Conservation (phyloP, 2,888 invertebrate species). For the Microplitis deprimator region DNA sequence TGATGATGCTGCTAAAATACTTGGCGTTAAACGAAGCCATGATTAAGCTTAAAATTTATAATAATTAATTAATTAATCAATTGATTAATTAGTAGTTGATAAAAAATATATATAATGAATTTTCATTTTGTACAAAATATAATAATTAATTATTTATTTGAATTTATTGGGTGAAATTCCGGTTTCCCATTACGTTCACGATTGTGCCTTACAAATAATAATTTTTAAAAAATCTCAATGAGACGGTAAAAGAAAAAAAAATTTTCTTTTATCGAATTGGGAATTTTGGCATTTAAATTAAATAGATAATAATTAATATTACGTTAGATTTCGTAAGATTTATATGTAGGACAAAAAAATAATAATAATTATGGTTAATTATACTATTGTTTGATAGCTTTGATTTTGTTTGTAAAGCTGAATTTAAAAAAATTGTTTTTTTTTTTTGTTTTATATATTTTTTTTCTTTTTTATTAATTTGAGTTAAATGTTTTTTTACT, state of each 20-base stretch:
- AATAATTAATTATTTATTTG: slow-evolving; percentile 20
- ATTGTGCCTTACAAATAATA: slow-evolving; percentile 62
- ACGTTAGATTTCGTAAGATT: neutral
- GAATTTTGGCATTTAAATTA: slow-evolving; percentile 44
- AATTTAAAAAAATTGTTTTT: neutral
- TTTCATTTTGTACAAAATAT: slow-evolving; percentile 36
- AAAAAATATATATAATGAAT: slow-evolving; percentile 14
- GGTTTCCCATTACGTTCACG: slow-evolving; percentile 55
- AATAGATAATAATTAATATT: slow-evolving; percentile 23
- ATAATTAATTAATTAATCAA: slow-evolving; percentile 6
- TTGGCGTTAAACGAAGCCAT: slow-evolving; percentile 83
- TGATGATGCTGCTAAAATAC: slow-evolving; percentile 88
- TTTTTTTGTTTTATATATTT: neutral
- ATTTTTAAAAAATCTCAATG: slow-evolving; percentile 41
- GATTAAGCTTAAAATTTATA: slow-evolving; percentile 54
- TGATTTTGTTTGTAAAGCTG: neutral
- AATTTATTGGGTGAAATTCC: slow-evolving; percentile 30
- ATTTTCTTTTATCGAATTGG: slow-evolving; percentile 44
- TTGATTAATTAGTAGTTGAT: neutral
- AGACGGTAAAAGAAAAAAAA: neutral
- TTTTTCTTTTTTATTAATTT: neutral
- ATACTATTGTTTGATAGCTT: neutral
- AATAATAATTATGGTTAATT: neutral
- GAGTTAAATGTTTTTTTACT: slow-evolving; percentile 3
- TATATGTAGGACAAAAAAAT: neutral